A percentile compares a stretch with the other conserved stretches of the same genome.
Conservation (phyloP, 2,113 vertebrate species). For the Natator depressus region DNA sequence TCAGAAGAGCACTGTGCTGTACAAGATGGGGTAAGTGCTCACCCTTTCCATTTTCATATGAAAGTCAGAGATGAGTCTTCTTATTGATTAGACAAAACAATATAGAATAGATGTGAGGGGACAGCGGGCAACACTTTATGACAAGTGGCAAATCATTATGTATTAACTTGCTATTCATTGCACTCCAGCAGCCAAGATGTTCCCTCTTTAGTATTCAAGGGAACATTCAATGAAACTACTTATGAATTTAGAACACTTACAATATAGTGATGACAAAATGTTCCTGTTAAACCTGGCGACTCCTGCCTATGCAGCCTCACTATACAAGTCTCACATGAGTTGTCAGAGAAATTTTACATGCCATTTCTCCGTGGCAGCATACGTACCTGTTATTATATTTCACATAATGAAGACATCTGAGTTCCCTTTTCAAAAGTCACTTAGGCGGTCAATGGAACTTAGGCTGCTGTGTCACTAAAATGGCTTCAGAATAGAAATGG, state of each 20-base stretch:
- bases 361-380: slow-evolving; percentile 4
- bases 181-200: slow-evolving; percentile 41
- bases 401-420: neutral
- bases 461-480: neutral
- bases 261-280: neutral
- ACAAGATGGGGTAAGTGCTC: slow-evolving; percentile 35
- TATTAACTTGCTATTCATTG: slow-evolving; percentile 74
- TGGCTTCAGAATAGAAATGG: slow-evolving; percentile 58
- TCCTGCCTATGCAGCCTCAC: slow-evolving; percentile 7
- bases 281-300: neutral
- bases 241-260: neutral
- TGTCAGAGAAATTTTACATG: neutral
- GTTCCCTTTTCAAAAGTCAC: neutral
- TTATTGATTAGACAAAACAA: slow-evolving; percentile 78
- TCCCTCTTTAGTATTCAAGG: slow-evolving; percentile 60
- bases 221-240: slow-evolving; percentile 53
- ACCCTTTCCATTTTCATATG: slow-evolving; percentile 57
- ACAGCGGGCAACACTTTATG: slow-evolving; percentile 59
- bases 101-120: slow-evolving; percentile 56
- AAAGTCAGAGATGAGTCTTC: slow-evolving; percentile 63
- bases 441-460: neutral
- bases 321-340: neutral
- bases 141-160: slow-evolving; percentile 58
- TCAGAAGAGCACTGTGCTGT: slow-evolving; percentile 76
- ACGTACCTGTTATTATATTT: neutral